Percentiles rank a stretch among this genome's conserved stretches.
Evolutionary conservation across 2,113 vertebrate species (phyloP).

Genomic region (Hippocampus abdominalis): DNA sequence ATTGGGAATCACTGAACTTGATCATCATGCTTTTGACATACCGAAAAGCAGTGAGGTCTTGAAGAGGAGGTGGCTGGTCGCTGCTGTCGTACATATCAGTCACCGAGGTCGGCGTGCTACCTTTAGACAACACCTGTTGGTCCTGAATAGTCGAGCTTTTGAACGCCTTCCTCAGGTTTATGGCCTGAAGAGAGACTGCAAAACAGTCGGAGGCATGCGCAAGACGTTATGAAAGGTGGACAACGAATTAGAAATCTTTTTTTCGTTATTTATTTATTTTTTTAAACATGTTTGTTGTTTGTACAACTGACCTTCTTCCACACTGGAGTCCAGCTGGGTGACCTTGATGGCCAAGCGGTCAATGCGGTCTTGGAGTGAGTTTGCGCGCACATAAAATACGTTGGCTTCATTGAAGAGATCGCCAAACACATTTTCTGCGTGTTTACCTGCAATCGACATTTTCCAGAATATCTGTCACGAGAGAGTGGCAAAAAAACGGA

Average conservation of each 20-base stretch:
- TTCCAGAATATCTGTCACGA: not conserved
- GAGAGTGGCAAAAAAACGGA: not conserved
- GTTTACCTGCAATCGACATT: conserved; percentile 77
- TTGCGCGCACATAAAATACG: conserved; percentile 89
- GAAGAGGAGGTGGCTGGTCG: conserved; percentile 86
- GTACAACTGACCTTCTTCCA: conserved; percentile 84
- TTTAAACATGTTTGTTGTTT: not conserved
- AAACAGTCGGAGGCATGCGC: conserved; percentile 18
- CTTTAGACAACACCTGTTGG: conserved; percentile 91
- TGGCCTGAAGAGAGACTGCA: conserved; percentile 91
- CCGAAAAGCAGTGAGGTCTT: conserved; percentile 86
- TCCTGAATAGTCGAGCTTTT: conserved; percentile 85
- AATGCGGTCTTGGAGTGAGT: conserved; percentile 93
- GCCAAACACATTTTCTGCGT: conserved; percentile 95
- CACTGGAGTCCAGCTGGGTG: conserved; percentile 76
- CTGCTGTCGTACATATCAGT: conserved; percentile 84
- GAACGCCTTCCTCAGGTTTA: conserved; percentile 95
- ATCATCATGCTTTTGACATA: conserved; percentile 37
- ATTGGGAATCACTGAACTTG: too few relatives aligned
- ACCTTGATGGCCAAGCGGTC: conserved; percentile 92
- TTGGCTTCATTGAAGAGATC: conserved; percentile 95
- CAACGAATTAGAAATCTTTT: not conserved
- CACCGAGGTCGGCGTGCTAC: conserved; percentile 80
- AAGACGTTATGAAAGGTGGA: conserved; percentile 1
- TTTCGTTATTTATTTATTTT: too few relatives aligned